Evolutionary conservation across 2,797 vertebrate species (phyloP), one percentile per base, ranked within the genome.

Genomic region (Pseudochirops corinnae): DNA sequence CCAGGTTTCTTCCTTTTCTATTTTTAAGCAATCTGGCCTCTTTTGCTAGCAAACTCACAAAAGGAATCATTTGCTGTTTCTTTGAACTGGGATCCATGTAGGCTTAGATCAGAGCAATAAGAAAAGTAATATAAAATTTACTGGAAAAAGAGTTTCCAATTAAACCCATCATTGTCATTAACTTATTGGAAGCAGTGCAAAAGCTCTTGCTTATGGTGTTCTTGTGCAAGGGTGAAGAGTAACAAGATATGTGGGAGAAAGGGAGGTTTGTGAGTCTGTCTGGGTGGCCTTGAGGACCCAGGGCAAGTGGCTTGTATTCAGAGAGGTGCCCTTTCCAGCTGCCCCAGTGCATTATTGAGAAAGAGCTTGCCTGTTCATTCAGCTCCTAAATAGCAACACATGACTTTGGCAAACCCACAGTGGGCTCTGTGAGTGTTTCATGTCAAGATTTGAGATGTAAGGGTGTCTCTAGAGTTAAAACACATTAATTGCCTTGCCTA

Each of bases 21-120:
- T 98, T 97, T 97, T 60, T 90, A 97, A 97, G 82, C 93, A 93
- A 53, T 55, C 92, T 90, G 56, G 0, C 31, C 74, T 97, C 74
- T 67, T n/a, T 82, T 46, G n/a, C n/a, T 74, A 24, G 67, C 67
- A 82, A 82, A 39, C 67, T 26, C 39, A 87, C 74, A 87, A 87
- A 55, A 91, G 53, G 95, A 96, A 90, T 97, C 57, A 95, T 62
- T 92, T 60, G 90, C 93, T 62, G 31, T 94, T 96, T 97, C 57
- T 90, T 95, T 14, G 3, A 93, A 94, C 21, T 97, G 96, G n/a
- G 95, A 6, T 46, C 96, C 97, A 28, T 93, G 96, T 93, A 82
- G 95, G 91, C 5, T 97, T 95, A 50, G 58, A 90, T 28, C 14
- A 96, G 95, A 97, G 56, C 96, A 58, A 87, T 55, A 92, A 90